Evolutionary conservation across 2,797 vertebrate species (phyloP).

Genomic region (Schizothorax lantsangensis): DNA sequence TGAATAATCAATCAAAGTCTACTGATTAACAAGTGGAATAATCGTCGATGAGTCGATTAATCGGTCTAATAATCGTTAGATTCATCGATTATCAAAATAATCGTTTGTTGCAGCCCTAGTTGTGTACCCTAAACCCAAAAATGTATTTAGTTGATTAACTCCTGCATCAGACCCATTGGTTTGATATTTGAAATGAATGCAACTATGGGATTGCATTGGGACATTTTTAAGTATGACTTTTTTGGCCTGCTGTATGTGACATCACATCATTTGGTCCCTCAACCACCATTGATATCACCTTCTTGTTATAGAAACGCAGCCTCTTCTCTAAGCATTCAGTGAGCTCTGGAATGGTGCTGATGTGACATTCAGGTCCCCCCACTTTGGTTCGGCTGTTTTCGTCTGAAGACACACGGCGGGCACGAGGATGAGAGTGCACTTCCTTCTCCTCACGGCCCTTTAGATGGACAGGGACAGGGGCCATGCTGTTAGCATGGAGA

Average conservation of each 20-base stretch:
- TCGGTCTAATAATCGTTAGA: no score
- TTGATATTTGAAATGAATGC: not conserved
- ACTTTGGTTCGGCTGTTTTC: constrained; percentile 74
- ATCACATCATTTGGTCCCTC: not conserved
- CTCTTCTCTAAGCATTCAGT: constrained; percentile 85
- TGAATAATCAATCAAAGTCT: no score
- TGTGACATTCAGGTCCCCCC: constrained; percentile 69
- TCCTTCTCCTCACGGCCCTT: constrained; percentile 82
- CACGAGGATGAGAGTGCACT: constrained; percentile 70
- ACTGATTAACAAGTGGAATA: no score
- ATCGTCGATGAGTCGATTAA: no score
- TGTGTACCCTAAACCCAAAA: not conserved
- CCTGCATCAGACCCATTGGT: not conserved
- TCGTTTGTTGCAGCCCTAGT: no score
- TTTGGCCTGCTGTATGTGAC: not conserved
- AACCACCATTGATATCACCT: constrained; percentile 81
- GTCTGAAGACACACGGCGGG: constrained; percentile 76
- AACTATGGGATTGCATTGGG: not conserved
- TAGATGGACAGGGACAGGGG: constrained; percentile 72
- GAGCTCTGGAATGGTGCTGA: constrained; percentile 85
- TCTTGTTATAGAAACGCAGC: constrained; percentile 78
- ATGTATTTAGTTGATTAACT: not conserved
- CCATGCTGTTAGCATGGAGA: constrained; percentile 74
- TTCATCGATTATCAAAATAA: no score
- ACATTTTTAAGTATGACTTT: not conserved